A percentile compares a stretch with the other conserved stretches of the same genome.
Conservation (phyloP, 2,113 vertebrate species). For the Nannospalax galili region DNA sequence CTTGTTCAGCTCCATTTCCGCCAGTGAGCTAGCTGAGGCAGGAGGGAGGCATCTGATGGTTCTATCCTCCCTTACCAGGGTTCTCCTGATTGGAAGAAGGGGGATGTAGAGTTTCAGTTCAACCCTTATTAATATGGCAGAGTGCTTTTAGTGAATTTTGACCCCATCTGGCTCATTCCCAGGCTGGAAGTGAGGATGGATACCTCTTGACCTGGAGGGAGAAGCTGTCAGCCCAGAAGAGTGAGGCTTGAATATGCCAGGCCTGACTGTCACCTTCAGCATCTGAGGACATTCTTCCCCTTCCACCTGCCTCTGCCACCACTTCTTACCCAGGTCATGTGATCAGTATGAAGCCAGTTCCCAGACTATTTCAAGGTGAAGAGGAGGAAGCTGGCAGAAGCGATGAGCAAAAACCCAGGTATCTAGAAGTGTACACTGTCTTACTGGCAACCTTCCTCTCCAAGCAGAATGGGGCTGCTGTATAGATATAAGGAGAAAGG, state of each 20-base stretch:
- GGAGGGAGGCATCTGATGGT: too few species aligned
- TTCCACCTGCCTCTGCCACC: neutral
- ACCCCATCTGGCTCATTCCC: neutral
- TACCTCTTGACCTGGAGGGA: neutral
- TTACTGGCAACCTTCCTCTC: neutral
- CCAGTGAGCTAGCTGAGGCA: neutral
- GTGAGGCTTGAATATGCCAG: neutral
- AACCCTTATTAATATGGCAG: neutral
- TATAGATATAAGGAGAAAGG: neutral
- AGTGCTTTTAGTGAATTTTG: neutral
- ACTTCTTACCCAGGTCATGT: neutral
- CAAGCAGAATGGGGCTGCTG: neutral
- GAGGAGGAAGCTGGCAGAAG: neutral
- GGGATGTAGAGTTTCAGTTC: neutral
- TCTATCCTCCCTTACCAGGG: too few species aligned
- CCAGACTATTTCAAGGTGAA: neutral
- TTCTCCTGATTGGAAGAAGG: neutral
- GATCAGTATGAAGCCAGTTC: neutral
- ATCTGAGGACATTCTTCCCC: neutral
- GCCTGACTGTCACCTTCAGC: constrained; percentile 18
- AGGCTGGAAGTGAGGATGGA: neutral
- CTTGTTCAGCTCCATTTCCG: neutral
- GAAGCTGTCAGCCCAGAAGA: neutral
- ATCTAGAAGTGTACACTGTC: neutral
- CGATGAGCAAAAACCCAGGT: neutral